A percentile compares a stretch with the other conserved stretches of the same genome.
phyloP scores from a whole-genome alignment of 1,140 invertebrate genomes.

The Drosophila pandora region DNA sequence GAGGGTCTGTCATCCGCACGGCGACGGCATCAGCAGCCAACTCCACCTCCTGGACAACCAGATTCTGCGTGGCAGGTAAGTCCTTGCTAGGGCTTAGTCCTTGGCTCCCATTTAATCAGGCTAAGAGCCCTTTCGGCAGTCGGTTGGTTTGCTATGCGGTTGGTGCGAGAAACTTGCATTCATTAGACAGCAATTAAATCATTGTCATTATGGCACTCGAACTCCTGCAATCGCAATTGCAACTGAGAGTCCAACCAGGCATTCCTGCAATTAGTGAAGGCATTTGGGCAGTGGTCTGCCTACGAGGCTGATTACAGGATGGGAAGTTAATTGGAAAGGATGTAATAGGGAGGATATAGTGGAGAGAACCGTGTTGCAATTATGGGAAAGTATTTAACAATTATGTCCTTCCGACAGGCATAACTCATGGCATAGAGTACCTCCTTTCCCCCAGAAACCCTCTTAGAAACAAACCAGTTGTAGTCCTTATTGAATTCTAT shows the following conservation, averaged over 20 bases:
- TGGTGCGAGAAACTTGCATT: constrained; percentile 16
- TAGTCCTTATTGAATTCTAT: neutral
- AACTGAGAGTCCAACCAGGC: constrained; percentile 1
- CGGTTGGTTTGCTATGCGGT: neutral
- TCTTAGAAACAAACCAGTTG: too few species aligned
- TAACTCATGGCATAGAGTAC: too few species aligned
- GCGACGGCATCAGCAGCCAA: constrained; percentile 87
- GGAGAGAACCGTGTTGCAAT: too few species aligned
- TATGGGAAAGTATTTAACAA: too few species aligned
- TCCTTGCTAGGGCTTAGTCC: constrained; percentile 1
- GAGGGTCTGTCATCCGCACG: constrained; percentile 86
- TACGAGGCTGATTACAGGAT: neutral
- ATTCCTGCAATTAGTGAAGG: constrained; percentile 13
- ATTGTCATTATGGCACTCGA: constrained; percentile 41
- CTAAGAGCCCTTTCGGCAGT: constrained; percentile 13
- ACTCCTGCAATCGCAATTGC: neutral
- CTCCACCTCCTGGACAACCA: constrained; percentile 87
- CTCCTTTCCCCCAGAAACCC: too few species aligned
- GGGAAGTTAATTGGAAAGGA: too few species aligned
- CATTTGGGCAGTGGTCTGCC: constrained; percentile 6
- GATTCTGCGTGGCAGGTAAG: constrained; percentile 85
- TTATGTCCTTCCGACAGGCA: too few species aligned
- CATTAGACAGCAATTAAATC: constrained; percentile 59
- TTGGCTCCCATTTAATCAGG: constrained; percentile 25
- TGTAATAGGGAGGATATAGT: too few species aligned